Percentiles rank a stretch among this genome's conserved stretches.
Conservation (phyloP, 2,113 vertebrate species). For the Todiramphus chloris region DNA sequence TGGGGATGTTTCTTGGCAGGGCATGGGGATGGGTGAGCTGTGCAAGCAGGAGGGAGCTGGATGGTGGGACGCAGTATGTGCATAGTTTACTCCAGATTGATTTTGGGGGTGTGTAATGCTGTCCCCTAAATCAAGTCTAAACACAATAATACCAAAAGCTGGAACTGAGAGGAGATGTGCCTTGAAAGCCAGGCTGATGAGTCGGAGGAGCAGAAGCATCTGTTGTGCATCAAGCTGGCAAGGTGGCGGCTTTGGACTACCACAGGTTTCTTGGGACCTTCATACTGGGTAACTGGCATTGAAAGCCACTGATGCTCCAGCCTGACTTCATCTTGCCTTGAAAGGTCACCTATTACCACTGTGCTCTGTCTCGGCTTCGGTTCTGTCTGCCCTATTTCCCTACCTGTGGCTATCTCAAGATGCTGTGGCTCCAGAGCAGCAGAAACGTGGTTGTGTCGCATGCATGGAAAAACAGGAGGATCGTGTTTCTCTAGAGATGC, state of each 20-base stretch:
- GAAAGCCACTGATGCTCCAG: not conserved
- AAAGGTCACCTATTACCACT: not conserved
- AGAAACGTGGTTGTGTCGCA: not conserved
- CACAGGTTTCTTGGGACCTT: not conserved
- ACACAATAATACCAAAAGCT: not conserved
- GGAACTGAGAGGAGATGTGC: not conserved
- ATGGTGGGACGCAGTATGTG: not conserved
- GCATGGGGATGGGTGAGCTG: not conserved
- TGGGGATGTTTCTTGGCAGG: not conserved
- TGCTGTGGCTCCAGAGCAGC: not conserved
- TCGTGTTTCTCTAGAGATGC: not conserved
- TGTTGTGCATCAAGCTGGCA: not conserved
- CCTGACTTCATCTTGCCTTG: not conserved
- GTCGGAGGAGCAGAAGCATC: not conserved
- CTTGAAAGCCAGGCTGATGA: not conserved
- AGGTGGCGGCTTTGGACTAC: not conserved
- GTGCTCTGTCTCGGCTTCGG: not conserved
- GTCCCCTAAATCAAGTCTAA: not conserved
- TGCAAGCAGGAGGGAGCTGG: not conserved
- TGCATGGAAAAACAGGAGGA: not conserved
- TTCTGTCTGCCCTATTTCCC: not conserved
- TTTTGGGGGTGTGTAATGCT: not conserved
- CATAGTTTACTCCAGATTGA: not conserved
- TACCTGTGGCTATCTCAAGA: not conserved
- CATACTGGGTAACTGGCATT: not conserved